Percentiles rank a stretch among this genome's conserved stretches.
Evolutionary conservation across 2,113 vertebrate species (phyloP).

Genomic region (Balaeniceps rex): DNA sequence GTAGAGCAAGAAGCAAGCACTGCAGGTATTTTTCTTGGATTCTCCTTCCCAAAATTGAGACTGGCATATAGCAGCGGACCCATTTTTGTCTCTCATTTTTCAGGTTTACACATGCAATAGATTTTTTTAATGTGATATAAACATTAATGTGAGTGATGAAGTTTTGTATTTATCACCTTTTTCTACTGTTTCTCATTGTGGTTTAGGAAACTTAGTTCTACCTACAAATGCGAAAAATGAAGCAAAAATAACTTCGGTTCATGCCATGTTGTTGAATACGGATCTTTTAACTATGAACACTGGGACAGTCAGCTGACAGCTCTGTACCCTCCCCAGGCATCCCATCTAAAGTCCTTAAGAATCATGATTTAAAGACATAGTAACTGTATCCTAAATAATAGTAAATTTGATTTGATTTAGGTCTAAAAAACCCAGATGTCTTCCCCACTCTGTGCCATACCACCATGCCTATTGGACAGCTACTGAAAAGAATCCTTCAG

Average conservation of each 20-base stretch:
- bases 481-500: too few relatives aligned
- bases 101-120: background rate
- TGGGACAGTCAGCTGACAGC: background rate
- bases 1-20: background rate
- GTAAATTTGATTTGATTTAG: background rate
- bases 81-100: background rate
- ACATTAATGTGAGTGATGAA: background rate
- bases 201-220: background rate
- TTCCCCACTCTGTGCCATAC: background rate
- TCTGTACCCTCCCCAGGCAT: background rate
- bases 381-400: background rate
- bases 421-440: background rate
- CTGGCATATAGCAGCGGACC: background rate
- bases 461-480: background rate
- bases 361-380: background rate
- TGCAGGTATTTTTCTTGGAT: background rate
- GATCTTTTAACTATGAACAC: background rate
- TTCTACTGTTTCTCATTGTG: background rate
- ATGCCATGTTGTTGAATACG: background rate
- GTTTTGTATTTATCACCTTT: background rate
- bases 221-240: background rate
- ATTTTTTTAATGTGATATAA: background rate
- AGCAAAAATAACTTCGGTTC: background rate
- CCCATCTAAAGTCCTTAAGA: background rate
- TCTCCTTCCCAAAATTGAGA: background rate